A percentile compares a stretch with the other conserved stretches of the same genome.
phyloP scores from a whole-genome alignment of 2,888 invertebrate species.

The Ichneumoninae sp. region DNA sequence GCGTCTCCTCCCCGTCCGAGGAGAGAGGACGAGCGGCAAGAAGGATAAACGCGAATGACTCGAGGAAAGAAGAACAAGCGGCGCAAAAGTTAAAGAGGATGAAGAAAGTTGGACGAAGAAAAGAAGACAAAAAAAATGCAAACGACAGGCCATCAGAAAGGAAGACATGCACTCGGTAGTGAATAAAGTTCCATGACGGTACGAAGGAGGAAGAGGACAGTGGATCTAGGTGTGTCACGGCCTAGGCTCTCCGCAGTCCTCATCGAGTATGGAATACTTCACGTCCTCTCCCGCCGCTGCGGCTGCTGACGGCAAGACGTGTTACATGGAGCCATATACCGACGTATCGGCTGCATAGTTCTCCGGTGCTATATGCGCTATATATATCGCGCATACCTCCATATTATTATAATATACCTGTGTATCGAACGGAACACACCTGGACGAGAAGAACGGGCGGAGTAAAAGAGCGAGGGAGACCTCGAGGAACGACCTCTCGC shows the following conservation, averaged over 20 bases:
- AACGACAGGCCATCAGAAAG: constrained; percentile 8
- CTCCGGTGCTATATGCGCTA: constrained; percentile 31
- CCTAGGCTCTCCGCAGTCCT: constrained; percentile 18
- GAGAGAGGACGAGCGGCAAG: neutral
- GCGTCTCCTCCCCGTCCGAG: neutral
- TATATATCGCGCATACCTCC: constrained; percentile 43
- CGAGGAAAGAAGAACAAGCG: neutral
- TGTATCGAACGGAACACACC: constrained; percentile 54
- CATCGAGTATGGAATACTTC: constrained; percentile 29
- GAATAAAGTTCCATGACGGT: constrained; percentile 4
- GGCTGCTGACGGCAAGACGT: constrained; percentile 19
- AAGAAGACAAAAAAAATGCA: neutral
- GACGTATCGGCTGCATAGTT: constrained; percentile 40
- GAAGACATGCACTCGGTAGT: neutral
- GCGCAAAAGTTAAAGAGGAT: constrained; percentile 7
- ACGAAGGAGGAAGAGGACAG: constrained; percentile 24
- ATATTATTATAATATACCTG: constrained; percentile 53
- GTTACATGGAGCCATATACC: neutral
- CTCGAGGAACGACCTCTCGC: constrained; percentile 77
- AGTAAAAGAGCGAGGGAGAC: constrained; percentile 45
- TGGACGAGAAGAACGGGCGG: constrained; percentile 52
- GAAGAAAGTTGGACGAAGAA: neutral
- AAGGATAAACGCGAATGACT: neutral
- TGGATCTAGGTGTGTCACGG: constrained; percentile 57
- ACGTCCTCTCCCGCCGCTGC: constrained; percentile 19